Conservation (phyloP, 2,797 vertebrate genomes). For the Danio jaintianensis region DNA sequence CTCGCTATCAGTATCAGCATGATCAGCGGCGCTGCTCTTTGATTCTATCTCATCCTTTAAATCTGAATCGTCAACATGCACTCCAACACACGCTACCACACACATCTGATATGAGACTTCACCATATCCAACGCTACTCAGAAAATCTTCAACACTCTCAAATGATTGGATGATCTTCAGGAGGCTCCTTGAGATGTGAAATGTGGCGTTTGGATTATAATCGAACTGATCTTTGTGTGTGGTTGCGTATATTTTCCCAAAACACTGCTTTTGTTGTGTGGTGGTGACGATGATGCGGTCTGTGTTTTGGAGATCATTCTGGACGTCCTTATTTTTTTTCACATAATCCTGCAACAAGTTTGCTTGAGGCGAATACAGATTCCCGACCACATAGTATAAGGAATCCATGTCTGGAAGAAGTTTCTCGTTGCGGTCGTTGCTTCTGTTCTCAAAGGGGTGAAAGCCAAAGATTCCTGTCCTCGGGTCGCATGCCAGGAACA, state of each 20-base stretch:
- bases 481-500: neutral
- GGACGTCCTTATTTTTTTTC: neutral
- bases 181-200: conserved; percentile 26
- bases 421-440: rapidly evolving
- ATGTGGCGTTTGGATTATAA: conserved; percentile 14
- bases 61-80: too few relatives aligned
- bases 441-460: conserved; percentile 20
- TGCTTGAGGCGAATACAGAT: conserved; percentile 31
- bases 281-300: conserved; percentile 49
- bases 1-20: neutral
- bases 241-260: conserved; percentile 30
- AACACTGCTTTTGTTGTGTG: neutral
- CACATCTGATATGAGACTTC: too few relatives aligned
- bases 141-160: neutral
- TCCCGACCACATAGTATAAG: conserved; percentile 43
- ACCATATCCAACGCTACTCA: neutral
- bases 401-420: conserved; percentile 22
- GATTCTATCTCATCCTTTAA: too few relatives aligned
- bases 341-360: conserved; percentile 20
- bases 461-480: conserved; percentile 6
- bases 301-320: conserved; percentile 13
- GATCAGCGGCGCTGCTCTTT: neutral
- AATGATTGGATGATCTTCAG: conserved; percentile 3
- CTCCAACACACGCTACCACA: too few relatives aligned
- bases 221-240: neutral